Evolutionary conservation across 2,113 vertebrate species (phyloP), one percentile per base, ranked within the genome.

Genomic region (Platysternon megacephalum): DNA sequence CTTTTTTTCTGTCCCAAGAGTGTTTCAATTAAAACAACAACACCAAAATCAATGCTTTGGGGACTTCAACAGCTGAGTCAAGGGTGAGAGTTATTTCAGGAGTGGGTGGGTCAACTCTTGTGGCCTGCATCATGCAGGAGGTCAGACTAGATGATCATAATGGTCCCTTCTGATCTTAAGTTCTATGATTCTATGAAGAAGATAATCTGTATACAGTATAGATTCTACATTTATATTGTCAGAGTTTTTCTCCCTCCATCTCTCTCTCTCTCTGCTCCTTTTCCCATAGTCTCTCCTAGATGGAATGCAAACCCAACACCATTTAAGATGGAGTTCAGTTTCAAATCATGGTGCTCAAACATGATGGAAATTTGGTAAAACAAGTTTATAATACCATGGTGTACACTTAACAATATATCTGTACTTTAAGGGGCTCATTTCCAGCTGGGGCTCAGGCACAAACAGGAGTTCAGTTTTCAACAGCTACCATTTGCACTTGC

Each of bases 121-220:
- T n/a, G n/a, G n/a, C n/a, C n/a, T n/a, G n/a, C n/a, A n/a, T n/a
- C n/a, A n/a, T n/a, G n/a, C n/a, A n/a, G n/a, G n/a, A n/a, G n/a
- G n/a, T n/a, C n/a, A n/a, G n/a, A n/a, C n/a, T n/a, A n/a, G n/a
- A n/a, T n/a, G n/a, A n/a, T n/a, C n/a, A n/a, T n/a, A n/a, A n/a
- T n/a, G n/a, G n/a, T n/a, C n/a, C n/a, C n/a, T n/a, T n/a, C n/a
- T n/a, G n/a, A n/a, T n/a, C n/a, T n/a, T n/a, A n/a, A n/a, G n/a
- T n/a, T n/a, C n/a, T n/a, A n/a, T n/a, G n/a, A n/a, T n/a, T n/a
- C n/a, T n/a, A n/a, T n/a, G n/a, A n/a, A 46, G 82, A 39, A 65
- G 7, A 16, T 24, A 79, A 0, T 1, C 9, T 39, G 42, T 9
- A 65, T 9, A 90, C 26, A 72, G 65, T 1, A 0, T 3, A 42